These are phyloP conservation scores for Rhea pennata DNA, from an alignment of 2,113 vertebrate species.

Conservation along the genomic window DNA sequence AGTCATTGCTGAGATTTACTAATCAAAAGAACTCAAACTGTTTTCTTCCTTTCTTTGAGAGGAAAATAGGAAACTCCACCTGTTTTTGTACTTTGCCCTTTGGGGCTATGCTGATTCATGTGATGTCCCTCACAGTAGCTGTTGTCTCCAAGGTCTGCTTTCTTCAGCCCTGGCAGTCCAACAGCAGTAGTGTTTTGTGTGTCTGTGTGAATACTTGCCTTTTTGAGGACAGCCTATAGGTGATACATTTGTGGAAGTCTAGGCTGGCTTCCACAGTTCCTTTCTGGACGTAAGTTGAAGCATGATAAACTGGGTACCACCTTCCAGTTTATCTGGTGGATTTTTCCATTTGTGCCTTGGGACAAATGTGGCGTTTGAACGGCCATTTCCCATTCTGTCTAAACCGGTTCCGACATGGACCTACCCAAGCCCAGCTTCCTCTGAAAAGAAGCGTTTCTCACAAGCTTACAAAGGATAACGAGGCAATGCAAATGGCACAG, in stretches of 20 bases:
- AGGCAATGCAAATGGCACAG: background rate
- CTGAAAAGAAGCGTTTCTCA: background rate
- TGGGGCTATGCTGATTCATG: background rate
- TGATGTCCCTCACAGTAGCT: background rate
- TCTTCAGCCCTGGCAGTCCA: background rate
- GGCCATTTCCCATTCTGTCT: background rate
- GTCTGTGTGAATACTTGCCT: background rate
- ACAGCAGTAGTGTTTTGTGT: background rate
- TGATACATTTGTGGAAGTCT: background rate
- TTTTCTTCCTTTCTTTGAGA: background rate
- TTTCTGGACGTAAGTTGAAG: background rate
- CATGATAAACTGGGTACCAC: background rate
- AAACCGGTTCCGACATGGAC: background rate
- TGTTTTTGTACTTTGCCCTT: background rate
- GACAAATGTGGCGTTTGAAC: background rate
- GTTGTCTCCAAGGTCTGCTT: background rate
- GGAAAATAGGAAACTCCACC: background rate
- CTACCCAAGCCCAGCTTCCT: background rate
- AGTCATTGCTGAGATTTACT: background rate
- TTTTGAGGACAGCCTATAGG: background rate
- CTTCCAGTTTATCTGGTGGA: background rate
- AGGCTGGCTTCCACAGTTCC: background rate
- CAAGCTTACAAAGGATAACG: background rate
- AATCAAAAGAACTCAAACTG: background rate
- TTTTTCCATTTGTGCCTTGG: background rate